phyloP scores from a whole-genome alignment of 2,113 vertebrate genomes.

The Cottus gobio region DNA sequence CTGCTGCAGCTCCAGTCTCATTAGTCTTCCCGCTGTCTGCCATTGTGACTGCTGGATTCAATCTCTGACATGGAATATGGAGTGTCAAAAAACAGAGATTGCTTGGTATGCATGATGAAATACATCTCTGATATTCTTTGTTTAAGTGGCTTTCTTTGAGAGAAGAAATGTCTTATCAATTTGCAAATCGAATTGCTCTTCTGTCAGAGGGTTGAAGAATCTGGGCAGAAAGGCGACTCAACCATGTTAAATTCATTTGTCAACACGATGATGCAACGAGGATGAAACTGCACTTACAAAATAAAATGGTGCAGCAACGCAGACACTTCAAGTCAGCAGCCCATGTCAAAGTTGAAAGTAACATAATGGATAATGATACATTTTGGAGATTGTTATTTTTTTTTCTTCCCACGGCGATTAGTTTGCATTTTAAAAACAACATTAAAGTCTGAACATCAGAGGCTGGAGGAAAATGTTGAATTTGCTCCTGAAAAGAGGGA shows the following conservation, averaged over 20 bases:
- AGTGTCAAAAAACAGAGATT: constrained; percentile 43
- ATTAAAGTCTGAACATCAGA: background rate
- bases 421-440: constrained; percentile 3
- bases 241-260: constrained; percentile 64
- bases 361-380: background rate
- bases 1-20: constrained; percentile 54
- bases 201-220: constrained; percentile 41
- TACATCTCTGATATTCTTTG: constrained; percentile 29
- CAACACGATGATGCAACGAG: constrained; percentile 69
- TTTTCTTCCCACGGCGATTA: background rate
- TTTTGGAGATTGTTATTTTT: background rate
- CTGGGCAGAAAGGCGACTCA: constrained; percentile 30
- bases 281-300: constrained; percentile 55
- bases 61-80: constrained; percentile 57
- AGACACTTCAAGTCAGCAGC: constrained; percentile 14
- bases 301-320: constrained; percentile 28
- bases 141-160: constrained; percentile 43
- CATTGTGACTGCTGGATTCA: constrained; percentile 72
- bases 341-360: constrained; percentile 15
- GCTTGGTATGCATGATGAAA: constrained; percentile 52
- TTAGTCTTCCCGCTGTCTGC: constrained; percentile 70
- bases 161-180: constrained; percentile 10
- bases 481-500: background rate
- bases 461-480: background rate
- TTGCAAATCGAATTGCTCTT: constrained; percentile 27